Base-by-base conservation (phyloP, 2,113 vertebrate genomes). In the Montifringilla adamsi region DNA sequence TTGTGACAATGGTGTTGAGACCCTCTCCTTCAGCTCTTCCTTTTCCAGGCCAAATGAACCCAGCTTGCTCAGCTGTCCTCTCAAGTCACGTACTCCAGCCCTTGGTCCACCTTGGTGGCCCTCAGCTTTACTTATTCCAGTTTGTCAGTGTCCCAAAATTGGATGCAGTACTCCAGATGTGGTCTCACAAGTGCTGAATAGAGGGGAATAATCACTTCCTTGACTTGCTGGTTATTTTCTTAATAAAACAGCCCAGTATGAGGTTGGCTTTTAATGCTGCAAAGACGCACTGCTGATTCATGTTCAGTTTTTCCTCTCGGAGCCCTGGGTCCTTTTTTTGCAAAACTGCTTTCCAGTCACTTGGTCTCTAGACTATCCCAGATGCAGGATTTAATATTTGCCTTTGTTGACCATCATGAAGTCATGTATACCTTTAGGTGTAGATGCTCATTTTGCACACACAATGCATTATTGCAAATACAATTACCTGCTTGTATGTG, bases 201-300 rank as follows among this genome's bases (percentile, higher is more conserved):
- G 91, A 94, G 93, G 21, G 64, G 52, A 93, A 90, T 87, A 96
- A 94, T 93, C 33, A 86, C 47, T 96, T 95, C 95, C 92, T 95
- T 89, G 79, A 90, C 76, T 96, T 92, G 52, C 88, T 92, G 50
- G 55, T 23, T 93, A 77, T 93, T 93, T 95, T 97, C 80, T 94
- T 95, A 95, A 94, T 97, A 96, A 96, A 94, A 72, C 83, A 93
- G 53, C 92, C 63, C 95, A 94, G 95, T 96, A 85, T 93, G 93
- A 92, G 76, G 79, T 55, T 94, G 73, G 79, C 44, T 95, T 94
- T 93, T 88, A 95, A 83, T 1, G 16, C 67, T 93, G 87, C 79
- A 81, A 84, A 93, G 52, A 41, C 0, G 2, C 52, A 64, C 17
- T 94, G 72, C 86, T 90, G 93, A 63, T 59, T 97, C 89, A 84